phyloP scores from a whole-genome alignment of 2,888 invertebrate species.

The Atherix ibis region DNA sequence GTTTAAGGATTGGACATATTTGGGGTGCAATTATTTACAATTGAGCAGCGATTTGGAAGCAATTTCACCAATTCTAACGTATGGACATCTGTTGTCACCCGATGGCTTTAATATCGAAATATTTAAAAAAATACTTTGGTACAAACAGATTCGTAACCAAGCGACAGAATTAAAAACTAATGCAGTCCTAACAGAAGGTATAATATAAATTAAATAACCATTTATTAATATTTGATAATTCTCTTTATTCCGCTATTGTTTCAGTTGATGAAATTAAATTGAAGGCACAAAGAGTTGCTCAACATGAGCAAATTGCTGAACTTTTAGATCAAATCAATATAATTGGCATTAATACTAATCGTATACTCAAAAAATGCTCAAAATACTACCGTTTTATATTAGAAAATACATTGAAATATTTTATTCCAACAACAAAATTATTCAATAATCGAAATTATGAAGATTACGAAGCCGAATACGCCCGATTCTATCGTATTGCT shows the following conservation, averaged over 20 bases:
- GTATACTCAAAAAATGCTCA: slow-evolving; percentile 18
- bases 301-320: slow-evolving; percentile 24
- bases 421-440: slow-evolving; percentile 21
- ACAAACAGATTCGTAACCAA: slow-evolving; percentile 23
- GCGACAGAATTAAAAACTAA: slow-evolving; percentile 24
- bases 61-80: slow-evolving; percentile 25
- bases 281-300: slow-evolving; percentile 18
- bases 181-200: slow-evolving; percentile 25
- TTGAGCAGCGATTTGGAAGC: too few relatives aligned
- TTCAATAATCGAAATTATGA: slow-evolving; percentile 24
- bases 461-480: slow-evolving; percentile 27
- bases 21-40: too few relatives aligned
- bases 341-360: slow-evolving; percentile 18
- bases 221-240: slow-evolving; percentile 8
- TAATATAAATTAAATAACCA: slow-evolving; percentile 7
- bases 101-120: slow-evolving; percentile 27
- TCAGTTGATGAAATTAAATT: slow-evolving; percentile 22
- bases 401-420: slow-evolving; percentile 24
- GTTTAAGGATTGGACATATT: slow-evolving; percentile 23
- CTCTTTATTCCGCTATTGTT: slow-evolving; percentile 7
- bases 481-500: slow-evolving; percentile 34
- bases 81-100: slow-evolving; percentile 26
- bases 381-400: slow-evolving; percentile 23
- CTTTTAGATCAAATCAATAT: slow-evolving; percentile 24
- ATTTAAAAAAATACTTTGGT: slow-evolving; percentile 25